These are phyloP conservation scores for Phenganax marumi DNA, from an alignment of 92 coral and sea anemone genomes.

Conservation along the genomic window DNA sequence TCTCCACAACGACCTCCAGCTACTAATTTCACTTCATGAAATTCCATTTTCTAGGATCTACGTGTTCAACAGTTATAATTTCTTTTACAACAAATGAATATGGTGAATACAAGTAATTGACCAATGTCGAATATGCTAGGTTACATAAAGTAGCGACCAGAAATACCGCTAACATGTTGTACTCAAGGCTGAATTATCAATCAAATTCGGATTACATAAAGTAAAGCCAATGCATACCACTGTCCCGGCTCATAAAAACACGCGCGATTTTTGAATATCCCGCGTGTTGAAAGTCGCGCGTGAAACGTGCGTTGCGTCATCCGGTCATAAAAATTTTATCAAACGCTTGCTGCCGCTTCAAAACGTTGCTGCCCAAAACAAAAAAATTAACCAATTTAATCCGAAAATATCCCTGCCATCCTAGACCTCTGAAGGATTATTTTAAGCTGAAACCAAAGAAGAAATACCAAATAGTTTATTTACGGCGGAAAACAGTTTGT, in stretches of 20 bases:
- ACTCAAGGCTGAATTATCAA: not conserved
- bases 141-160: too few relatives aligned
- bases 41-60: constrained; percentile 16
- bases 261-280: not conserved
- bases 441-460: constrained; percentile 5
- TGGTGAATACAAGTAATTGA: not conserved
- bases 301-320: constrained; percentile 41
- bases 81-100: not conserved
- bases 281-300: constrained; percentile 31
- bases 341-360: constrained; percentile 37
- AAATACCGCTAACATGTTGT: not conserved
- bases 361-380: constrained; percentile 37
- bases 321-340: constrained; percentile 45
- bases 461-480: not conserved
- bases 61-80: not conserved
- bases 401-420: constrained; percentile 43
- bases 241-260: not conserved
- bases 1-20: constrained; percentile 33
- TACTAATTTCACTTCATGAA: constrained; percentile 9
- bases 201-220: not conserved
- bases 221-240: not conserved
- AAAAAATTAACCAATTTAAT: constrained; percentile 1
- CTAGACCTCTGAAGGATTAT: constrained; percentile 30
- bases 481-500: constrained; percentile 1
- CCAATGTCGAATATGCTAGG: not conserved